These are phyloP conservation scores for Caerostris darwini DNA, from an alignment of 1,140 invertebrate species.

Conservation along the genomic window DNA sequence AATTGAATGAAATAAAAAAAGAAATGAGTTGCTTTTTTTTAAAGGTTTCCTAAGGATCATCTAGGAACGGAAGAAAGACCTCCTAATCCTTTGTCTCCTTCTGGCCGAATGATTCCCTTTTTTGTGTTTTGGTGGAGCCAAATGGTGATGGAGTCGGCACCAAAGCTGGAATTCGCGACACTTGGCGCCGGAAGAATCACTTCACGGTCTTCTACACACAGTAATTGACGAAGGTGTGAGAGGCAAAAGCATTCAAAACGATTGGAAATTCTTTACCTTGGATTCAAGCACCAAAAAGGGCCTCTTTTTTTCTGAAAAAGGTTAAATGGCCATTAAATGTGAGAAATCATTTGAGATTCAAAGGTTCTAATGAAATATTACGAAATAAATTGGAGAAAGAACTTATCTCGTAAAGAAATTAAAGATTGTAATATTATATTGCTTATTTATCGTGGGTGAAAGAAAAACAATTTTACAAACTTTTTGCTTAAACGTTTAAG, in stretches of 20 bases:
- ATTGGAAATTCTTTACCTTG: not conserved
- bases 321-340: no score
- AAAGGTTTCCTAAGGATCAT: not conserved
- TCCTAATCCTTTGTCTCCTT: conserved; percentile 24
- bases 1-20: not conserved
- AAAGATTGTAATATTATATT: no score
- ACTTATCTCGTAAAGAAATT: no score
- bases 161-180: not conserved
- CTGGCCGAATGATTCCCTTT: not conserved
- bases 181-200: conserved; percentile 42
- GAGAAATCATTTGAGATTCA: no score
- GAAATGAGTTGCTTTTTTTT: not conserved
- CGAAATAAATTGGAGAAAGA: no score
- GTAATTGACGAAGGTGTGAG: conserved; percentile 39
- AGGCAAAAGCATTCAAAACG: not conserved
- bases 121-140: not conserved
- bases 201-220: conserved; percentile 13
- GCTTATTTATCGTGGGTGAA: no score
- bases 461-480: no score
- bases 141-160: not conserved
- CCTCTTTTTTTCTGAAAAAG: no score
- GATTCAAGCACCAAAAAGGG: not conserved
- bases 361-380: no score
- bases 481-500: no score
- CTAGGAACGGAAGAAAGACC: not conserved